Base-by-base conservation (phyloP, 2,888 invertebrate genomes). In the Phania funesta region DNA sequence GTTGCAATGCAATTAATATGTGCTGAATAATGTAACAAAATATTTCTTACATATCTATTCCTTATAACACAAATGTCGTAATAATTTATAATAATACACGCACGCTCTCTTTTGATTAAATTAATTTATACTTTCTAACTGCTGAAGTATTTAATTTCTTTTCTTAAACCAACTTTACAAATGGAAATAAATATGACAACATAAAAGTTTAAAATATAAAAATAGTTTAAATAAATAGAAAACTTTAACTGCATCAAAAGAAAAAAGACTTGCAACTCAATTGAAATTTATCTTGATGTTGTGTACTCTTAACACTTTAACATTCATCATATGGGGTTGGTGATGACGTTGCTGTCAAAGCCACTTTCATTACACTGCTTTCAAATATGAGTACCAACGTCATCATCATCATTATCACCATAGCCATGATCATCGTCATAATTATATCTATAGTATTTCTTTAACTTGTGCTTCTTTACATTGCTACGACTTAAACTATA, bases 231-330 rank as follows among this genome's bases (percentile, higher is more conserved):
- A 54, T 24, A 32, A 9, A 41, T 41, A 46, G 16, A 41, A 48
- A 48, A 67, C 41, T 35, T 58, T 18, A 52, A 71, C 46, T 35
- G 38, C 18, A 46, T 54, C 3, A 20, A 38, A 50, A 60, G 29
- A 24, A 80, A 35, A 22, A 3, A 50, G 41, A 62, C 26, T 48
- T 56, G 20, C 56, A 50, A 64, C 18, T 65, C 46, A 52, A 73
- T 22, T 79, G 56, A 58, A 70, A 80, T 70, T 82, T 38, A 70
- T 77, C 74, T 75, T 56, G 16, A 50, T 50, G 83, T 83, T 78
- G 44, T 78, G 52, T 75, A 82, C 78, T 82, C 74, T 82, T 76
- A 67, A 79, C 79, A 83, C 79, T 83, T 76, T 41, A 75, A 67
- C 67, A 62, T 48, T 60, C 68, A 73, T 67, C 56, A 67, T 79